Evolutionary conservation across 2,888 invertebrate genomes (phyloP).

Genomic region (Frankliniella intonsa): DNA sequence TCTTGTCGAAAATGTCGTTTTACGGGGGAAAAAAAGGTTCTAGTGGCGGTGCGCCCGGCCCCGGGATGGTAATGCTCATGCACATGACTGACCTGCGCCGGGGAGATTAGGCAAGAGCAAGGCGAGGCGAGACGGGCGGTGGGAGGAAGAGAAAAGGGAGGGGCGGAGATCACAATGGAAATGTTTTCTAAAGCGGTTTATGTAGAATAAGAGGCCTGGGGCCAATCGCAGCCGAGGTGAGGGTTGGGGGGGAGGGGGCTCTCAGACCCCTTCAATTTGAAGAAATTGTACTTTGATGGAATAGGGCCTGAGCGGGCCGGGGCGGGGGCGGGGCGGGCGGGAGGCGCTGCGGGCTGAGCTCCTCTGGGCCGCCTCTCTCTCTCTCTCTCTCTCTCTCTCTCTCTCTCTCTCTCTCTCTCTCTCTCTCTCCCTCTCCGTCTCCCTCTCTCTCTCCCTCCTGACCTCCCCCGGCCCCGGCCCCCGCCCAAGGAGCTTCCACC

Average conservation of each 20-base stretch:
- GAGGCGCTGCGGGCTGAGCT: not conserved
- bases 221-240: not conserved
- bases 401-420: not conserved
- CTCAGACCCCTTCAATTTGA: not conserved
- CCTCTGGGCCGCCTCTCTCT: not conserved
- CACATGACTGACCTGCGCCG: no score
- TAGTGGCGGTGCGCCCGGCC: no score
- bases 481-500: not conserved
- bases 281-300: constrained; percentile 21
- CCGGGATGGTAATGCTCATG: no score
- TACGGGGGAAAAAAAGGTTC: no score
- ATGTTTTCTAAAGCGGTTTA: constrained; percentile 16
- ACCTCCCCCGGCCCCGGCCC: no score
- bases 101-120: no score
- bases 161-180: constrained; percentile 9
- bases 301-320: not conserved
- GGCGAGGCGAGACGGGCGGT: no score
- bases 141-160: not conserved
- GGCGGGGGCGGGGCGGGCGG: not conserved
- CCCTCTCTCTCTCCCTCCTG: not conserved
- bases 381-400: not conserved
- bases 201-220: constrained; percentile 9
- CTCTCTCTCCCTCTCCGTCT: not conserved
- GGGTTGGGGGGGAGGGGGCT: not conserved
- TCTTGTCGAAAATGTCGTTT: no score